Base-by-base conservation (phyloP, 2,797 vertebrate genomes). In the Macroramphosus scolopax region DNA sequence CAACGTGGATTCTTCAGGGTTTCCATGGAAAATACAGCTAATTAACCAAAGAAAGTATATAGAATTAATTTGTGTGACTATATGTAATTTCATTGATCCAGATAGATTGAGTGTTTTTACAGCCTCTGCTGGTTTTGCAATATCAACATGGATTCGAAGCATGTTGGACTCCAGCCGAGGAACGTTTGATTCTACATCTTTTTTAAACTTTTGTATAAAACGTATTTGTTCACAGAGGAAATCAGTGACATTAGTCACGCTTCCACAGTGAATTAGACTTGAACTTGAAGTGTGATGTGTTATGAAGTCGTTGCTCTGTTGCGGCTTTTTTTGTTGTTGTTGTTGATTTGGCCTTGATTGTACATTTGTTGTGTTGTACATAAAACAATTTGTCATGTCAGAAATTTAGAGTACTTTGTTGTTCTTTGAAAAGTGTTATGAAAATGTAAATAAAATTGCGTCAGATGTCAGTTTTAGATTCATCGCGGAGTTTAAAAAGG, bases 21-120 rank as follows among this genome's bases (percentile, higher is more conserved):
- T 72, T 77, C 76, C 66, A 68, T 18, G 6, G 31, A 56, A 74
- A 11, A 83, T 89, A 88, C 89, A 84, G 88, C 87, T 89, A 80
- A 75, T 44, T 58, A 40, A 87, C 87, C 81, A 87, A 87, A 86
- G 81, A 85, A 66, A 60, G 18, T 16, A 38, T 82, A 81, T 43
- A 38, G 18, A 33, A 5, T 59, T 51, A n/a, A n/a, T n/a, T n/a
- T n/a, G n/a, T n/a, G n/a, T n/a, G n/a, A n/a, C n/a, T n/a, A n/a
- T n/a, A n/a, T n/a, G n/a, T n/a, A n/a, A n/a, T n/a, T n/a, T n/a
- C n/a, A n/a, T n/a, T n/a, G n/a, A n/a, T n/a, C n/a, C n/a, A n/a
- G n/a, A n/a, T n/a, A n/a, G n/a, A n/a, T n/a, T n/a, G n/a, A n/a
- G n/a, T n/a, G n/a, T n/a, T n/a, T n/a, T n/a, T n/a, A n/a, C n/a